phyloP scores from a whole-genome alignment of 2,888 invertebrate species.

The Plemyria rubiginata region DNA sequence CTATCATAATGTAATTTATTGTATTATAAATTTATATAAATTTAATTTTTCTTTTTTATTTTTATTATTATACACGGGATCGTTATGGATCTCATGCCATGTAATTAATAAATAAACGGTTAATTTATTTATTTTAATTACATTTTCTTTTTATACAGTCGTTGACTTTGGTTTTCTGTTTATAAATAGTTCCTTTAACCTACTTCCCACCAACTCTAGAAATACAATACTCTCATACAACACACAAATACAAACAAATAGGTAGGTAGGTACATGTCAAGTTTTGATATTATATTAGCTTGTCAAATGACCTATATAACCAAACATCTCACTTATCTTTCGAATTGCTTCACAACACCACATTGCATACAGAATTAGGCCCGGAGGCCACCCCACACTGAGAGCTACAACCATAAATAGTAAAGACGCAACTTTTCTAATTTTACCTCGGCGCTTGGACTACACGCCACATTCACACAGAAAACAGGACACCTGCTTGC shows the following conservation, averaged over 20 bases:
- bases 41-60: constrained; percentile 81
- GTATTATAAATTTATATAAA: constrained; percentile 84
- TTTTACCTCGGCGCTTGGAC: constrained; percentile 60
- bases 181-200: constrained; percentile 49
- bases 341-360: constrained; percentile 10
- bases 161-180: constrained; percentile 75
- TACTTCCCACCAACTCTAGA: constrained; percentile 43
- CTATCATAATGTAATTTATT: constrained; percentile 84
- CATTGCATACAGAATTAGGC: constrained; percentile 55
- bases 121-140: constrained; percentile 87
- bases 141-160: constrained; percentile 82
- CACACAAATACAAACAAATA: constrained; percentile 1
- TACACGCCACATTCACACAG: constrained; percentile 18
- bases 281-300: too few relatives aligned
- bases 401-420: constrained; percentile 80
- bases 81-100: constrained; percentile 84
- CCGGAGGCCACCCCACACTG: constrained; percentile 64
- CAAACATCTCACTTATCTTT: constrained; percentile 29
- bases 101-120: constrained; percentile 86
- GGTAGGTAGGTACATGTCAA: constrained; percentile 64
- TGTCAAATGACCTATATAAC: constrained; percentile 52
- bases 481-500: constrained; percentile 3
- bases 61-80: constrained; percentile 84
- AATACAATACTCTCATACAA: constrained; percentile 32
- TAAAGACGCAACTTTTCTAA: constrained; percentile 79